Evolutionary conservation across 2,113 vertebrate species (phyloP).

Genomic region (Elgaria multicarinata): DNA sequence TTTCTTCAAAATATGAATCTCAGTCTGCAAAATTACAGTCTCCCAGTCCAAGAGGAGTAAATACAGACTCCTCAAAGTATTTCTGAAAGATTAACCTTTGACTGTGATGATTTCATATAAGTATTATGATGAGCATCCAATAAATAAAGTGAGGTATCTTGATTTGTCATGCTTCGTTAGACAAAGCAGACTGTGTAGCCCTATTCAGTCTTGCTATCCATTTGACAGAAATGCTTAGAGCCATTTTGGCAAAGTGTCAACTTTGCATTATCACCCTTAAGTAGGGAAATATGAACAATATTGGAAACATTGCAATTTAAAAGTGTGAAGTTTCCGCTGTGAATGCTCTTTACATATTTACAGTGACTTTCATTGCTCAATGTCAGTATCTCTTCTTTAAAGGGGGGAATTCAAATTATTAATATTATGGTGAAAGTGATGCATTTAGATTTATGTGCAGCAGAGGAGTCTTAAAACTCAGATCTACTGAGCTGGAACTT

Average conservation of each 20-base stretch:
- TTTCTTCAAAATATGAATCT: neutral
- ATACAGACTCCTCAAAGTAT: constrained; percentile 19
- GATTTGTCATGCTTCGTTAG: neutral
- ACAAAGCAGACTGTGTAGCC: neutral
- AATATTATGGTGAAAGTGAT: neutral
- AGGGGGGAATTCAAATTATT: neutral
- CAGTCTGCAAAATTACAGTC: neutral
- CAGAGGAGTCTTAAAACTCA: neutral
- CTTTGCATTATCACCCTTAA: neutral
- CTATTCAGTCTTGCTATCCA: neutral
- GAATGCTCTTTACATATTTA: neutral
- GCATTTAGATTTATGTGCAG: neutral
- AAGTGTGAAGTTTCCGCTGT: neutral
- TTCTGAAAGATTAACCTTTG: neutral
- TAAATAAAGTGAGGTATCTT: neutral
- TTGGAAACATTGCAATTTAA: neutral
- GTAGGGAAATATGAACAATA: neutral
- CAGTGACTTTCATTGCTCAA: neutral
- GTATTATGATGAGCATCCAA: neutral
- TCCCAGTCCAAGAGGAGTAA: neutral
- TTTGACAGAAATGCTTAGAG: neutral
- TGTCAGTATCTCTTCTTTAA: neutral
- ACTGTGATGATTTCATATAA: neutral
- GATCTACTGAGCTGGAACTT: neutral
- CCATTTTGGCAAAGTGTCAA: neutral